Evolutionary conservation across 2,888 invertebrate species (phyloP), one percentile per base, ranked within the genome.

Genomic region (Lycia hirtaria): DNA sequence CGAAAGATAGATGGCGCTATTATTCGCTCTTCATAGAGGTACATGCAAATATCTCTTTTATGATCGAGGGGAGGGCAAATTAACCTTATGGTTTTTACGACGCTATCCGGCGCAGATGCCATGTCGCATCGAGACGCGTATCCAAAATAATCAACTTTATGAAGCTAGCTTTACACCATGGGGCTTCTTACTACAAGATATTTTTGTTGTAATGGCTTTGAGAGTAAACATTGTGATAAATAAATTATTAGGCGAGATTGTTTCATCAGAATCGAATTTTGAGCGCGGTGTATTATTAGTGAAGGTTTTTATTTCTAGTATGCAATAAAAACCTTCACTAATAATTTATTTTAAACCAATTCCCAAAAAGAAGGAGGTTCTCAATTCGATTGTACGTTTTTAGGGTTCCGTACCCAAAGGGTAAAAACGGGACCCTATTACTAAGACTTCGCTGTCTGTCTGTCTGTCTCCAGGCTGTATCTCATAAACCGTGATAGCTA

Each of bases 71-170:
- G 48, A 10, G 32, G 37, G 37, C 37, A 49, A 33, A 48, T 55
- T 43, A 50, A 56, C 50, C 56, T 56, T 53, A 45, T 60, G 57
- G 62, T 53, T 58, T 62, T 65, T 65, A 65, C 48, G 60, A 62
- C 20, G 47, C 55, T 28, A 62, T 65, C 60, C 47, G 19, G 20
- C 22, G 45, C 65, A 65, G 60, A 62, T 60, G 62, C 49, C 47
- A 57, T 60, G 50, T 54, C 53, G 35, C 50, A 56, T 38, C 28
- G 53, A 32, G 38, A 24, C 45, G 15, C 45, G 30, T 40, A 38
- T 45, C 37, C n/a, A 14, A 24, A 37, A 28, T 47, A 48, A 43
- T 43, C 33, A 26, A 10, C 24, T 48, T 55, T 43, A 55, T 49
- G 48, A 35, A 15, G 15, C 26, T 14, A 26, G 24, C 41, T 49